phyloP scores from a whole-genome alignment of 2,888 invertebrate genomes.

The Caenorhabditis japonica region DNA sequence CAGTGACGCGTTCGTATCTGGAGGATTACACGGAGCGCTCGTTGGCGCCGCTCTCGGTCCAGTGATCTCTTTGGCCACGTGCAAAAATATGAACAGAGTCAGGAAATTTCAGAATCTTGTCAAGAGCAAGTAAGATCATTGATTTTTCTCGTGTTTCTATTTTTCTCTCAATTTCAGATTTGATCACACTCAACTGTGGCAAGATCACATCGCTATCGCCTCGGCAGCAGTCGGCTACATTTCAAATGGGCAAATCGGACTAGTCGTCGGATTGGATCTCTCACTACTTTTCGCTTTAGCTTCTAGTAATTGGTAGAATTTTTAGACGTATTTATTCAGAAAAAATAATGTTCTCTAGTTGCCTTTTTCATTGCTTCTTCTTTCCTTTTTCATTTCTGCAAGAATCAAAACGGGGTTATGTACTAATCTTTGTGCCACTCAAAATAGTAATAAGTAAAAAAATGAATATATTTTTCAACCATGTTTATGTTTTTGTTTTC shows the following conservation, averaged over 20 bases:
- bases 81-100: constrained; percentile 63
- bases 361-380: not conserved
- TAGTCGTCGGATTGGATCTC: constrained; percentile 68
- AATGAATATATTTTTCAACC: not conserved
- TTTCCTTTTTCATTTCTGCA: not conserved
- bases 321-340: not conserved
- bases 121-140: constrained; percentile 48
- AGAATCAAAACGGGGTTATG: constrained; percentile 12
- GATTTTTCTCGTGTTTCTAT: no score
- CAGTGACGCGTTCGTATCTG: constrained; percentile 59
- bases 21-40: constrained; percentile 64
- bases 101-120: constrained; percentile 44
- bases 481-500: not conserved
- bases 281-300: constrained; percentile 54
- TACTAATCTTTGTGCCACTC: constrained; percentile 3
- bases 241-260: constrained; percentile 62
- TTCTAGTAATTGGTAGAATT: constrained; percentile 46
- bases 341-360: constrained; percentile 18
- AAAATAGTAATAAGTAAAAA: constrained; percentile 5
- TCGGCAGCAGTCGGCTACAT: constrained; percentile 66
- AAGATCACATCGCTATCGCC: constrained; percentile 64
- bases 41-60: constrained; percentile 67
- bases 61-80: constrained; percentile 59
- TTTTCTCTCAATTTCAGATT: constrained; percentile 58
- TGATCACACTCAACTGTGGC: constrained; percentile 64